Conservation (phyloP, 2,888 invertebrate genomes). For the Drosophila setosimentum region DNA sequence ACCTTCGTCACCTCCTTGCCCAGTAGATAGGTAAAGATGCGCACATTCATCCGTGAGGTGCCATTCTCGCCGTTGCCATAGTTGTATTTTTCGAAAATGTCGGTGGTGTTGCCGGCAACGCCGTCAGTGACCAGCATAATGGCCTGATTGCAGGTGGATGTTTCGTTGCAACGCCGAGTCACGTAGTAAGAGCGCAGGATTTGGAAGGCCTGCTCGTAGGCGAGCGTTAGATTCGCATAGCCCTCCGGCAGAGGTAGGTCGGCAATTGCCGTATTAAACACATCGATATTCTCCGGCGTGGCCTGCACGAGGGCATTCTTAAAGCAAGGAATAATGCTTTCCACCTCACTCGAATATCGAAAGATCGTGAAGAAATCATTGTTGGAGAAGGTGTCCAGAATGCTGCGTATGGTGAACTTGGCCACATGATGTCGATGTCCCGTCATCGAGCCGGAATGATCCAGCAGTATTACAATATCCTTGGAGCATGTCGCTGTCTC, state of each 20-base stretch:
- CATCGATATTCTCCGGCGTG: slow-evolving; percentile 92
- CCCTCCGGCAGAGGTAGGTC: slow-evolving; percentile 88
- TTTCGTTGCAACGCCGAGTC: slow-evolving; percentile 86
- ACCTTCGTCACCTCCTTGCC: slow-evolving; percentile 97
- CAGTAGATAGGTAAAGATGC: slow-evolving; percentile 97
- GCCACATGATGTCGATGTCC: slow-evolving; percentile 92
- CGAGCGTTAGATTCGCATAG: slow-evolving; percentile 93
- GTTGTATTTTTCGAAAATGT: slow-evolving; percentile 93
- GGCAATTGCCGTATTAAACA: slow-evolving; percentile 90
- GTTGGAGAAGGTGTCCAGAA: slow-evolving; percentile 97
- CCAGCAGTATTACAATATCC: slow-evolving; percentile 97
- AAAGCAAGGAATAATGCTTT: slow-evolving; percentile 94
- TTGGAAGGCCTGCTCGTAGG: slow-evolving; percentile 93
- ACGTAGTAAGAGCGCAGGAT: slow-evolving; percentile 89
- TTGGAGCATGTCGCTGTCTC: slow-evolving; percentile 99
- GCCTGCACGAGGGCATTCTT: slow-evolving; percentile 93
- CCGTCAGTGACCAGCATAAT: slow-evolving; percentile 99
- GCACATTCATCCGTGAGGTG: slow-evolving; percentile 91
- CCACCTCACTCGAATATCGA: slow-evolving; percentile 90
- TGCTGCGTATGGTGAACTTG: slow-evolving; percentile 93
- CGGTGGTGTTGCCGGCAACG: slow-evolving; percentile 94
- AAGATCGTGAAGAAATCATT: slow-evolving; percentile 99
- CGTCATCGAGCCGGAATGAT: slow-evolving; percentile 98
- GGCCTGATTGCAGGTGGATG: slow-evolving; percentile 93
- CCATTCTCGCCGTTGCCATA: slow-evolving; percentile 88